Evolutionary conservation across 2,113 vertebrate species (phyloP).

Genomic region (Saiga tatarica): DNA sequence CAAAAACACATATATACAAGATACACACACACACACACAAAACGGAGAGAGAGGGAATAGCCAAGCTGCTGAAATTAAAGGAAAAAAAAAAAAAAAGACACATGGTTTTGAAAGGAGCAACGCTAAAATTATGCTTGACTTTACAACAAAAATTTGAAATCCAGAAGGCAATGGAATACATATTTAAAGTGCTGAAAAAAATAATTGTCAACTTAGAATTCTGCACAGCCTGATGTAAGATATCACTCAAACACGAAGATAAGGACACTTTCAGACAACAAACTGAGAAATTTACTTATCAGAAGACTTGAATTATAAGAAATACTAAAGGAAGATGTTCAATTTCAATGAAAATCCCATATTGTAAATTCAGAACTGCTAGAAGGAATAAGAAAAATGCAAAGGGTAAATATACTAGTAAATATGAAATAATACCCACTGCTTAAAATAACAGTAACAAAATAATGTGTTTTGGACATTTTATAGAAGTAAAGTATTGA

Average conservation of each 20-base stretch:
- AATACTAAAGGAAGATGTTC: not conserved
- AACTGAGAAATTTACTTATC: not conserved
- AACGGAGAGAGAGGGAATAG: not conserved
- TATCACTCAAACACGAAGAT: not conserved
- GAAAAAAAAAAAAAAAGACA: not conserved
- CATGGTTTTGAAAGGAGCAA: not conserved
- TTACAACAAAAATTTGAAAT: not conserved
- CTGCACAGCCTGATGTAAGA: not conserved
- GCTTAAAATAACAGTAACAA: not conserved
- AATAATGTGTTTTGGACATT: not conserved
- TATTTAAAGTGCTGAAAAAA: not conserved
- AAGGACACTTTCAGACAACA: not conserved
- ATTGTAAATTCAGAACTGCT: not conserved
- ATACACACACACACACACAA: not conserved
- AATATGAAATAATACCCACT: not conserved
- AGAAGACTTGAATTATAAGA: not conserved
- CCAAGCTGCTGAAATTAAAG: not conserved
- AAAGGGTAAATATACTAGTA: not conserved
- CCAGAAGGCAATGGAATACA: not conserved
- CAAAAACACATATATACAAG: not conserved
- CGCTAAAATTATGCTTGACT: not conserved
- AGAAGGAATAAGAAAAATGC: not conserved
- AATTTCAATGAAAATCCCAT: not conserved
- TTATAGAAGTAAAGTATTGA: not conserved
- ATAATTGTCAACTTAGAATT: not conserved